These are phyloP conservation scores for Prinia subflava DNA, from an alignment of 2,113 vertebrate genomes.

Conservation along the genomic window DNA sequence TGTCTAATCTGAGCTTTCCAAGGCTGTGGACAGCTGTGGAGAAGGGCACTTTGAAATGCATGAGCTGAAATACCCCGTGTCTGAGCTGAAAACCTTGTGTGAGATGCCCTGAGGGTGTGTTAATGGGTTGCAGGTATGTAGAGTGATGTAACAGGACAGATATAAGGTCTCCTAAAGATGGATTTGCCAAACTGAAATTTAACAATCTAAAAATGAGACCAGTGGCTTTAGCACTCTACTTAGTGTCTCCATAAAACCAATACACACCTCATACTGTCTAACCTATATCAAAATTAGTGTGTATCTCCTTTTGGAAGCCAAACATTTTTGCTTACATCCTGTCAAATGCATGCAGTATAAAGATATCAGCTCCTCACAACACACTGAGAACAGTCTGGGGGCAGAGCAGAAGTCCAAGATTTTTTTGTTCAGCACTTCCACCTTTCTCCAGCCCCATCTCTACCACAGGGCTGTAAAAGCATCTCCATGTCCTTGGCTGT, in stretches of 20 bases:
- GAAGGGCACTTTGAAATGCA: background rate
- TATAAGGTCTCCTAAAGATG: background rate
- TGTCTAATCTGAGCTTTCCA: background rate
- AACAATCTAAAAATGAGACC: background rate
- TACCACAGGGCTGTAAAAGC: background rate
- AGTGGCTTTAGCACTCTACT: background rate
- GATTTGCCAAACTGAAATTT: background rate
- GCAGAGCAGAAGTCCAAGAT: background rate
- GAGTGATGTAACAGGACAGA: background rate
- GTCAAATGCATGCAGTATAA: background rate
- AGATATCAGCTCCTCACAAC: background rate
- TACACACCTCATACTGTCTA: background rate
- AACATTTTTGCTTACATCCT: background rate
- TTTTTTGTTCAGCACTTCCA: background rate
- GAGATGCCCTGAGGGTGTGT: background rate
- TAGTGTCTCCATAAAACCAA: background rate
- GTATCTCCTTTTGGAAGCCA: background rate
- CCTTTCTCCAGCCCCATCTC: background rate
- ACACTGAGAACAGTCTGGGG: background rate
- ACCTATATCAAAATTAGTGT: background rate
- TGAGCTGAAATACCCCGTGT: background rate
- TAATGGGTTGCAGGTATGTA: background rate
- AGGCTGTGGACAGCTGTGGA: background rate
- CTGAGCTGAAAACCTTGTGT: background rate
- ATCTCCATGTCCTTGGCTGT: background rate